Percentiles rank a stretch among this genome's conserved stretches.
Conservation (phyloP, 2,888 invertebrate species). For the Drosophila cognata region DNA sequence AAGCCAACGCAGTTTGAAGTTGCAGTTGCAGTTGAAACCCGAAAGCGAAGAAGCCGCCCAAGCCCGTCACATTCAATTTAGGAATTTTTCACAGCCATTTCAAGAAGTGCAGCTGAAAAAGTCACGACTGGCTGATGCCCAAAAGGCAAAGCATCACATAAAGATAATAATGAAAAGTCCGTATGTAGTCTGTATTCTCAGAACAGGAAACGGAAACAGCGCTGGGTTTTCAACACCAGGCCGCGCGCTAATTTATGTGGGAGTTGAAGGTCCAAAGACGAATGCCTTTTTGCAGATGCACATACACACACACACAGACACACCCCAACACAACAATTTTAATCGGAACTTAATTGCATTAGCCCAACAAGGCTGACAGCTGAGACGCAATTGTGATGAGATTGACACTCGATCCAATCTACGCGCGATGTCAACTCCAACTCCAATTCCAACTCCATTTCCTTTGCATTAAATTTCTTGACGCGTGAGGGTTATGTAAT, state of each 20-base stretch:
- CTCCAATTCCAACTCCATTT: constrained; percentile 8
- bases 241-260: constrained; percentile 74
- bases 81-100: constrained; percentile 45
- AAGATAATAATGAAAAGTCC: constrained; percentile 1
- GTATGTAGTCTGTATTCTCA: background rate
- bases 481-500: constrained; percentile 76
- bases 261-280: constrained; percentile 38
- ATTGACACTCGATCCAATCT: constrained; percentile 31
- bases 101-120: constrained; percentile 43
- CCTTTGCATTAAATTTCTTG: constrained; percentile 70
- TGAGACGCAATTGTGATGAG: constrained; percentile 36
- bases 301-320: background rate
- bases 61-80: constrained; percentile 44
- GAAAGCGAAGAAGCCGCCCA: constrained; percentile 28
- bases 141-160: constrained; percentile 6
- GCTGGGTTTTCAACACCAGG: constrained; percentile 32
- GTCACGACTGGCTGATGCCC: constrained; percentile 52
- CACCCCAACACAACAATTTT: constrained; percentile 45
- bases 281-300: constrained; percentile 5
- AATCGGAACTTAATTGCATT: constrained; percentile 80
- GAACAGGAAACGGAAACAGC: constrained; percentile 50
- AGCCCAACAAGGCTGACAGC: constrained; percentile 65
- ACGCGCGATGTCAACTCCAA: background rate
- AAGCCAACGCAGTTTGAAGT: constrained; percentile 6
- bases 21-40: constrained; percentile 6